Percentiles rank a stretch among this genome's conserved stretches.
phyloP scores from a whole-genome alignment of 2,888 invertebrate species.

The Nycteola revayana region DNA sequence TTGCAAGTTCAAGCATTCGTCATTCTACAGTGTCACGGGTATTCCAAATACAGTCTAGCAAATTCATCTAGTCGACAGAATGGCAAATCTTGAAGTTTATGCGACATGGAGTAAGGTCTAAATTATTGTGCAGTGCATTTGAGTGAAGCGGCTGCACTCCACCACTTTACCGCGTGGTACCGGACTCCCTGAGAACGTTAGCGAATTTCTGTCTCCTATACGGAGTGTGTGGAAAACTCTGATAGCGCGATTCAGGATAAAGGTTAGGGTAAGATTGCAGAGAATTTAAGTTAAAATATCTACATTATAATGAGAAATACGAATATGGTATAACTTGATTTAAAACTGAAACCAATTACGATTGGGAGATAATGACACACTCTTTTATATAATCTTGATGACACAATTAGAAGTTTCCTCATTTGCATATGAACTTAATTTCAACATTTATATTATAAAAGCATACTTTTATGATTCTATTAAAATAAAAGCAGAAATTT shows the following conservation, averaged over 20 bases:
- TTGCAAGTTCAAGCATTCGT: conserved; percentile 68
- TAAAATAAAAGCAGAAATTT: too few relatives aligned
- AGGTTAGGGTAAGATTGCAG: conserved; percentile 14
- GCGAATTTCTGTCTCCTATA: conserved; percentile 27
- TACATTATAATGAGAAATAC: too few relatives aligned
- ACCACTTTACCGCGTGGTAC: conserved; percentile 35
- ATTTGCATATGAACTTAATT: too few relatives aligned
- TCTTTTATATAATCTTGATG: too few relatives aligned
- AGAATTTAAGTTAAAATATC: not conserved
- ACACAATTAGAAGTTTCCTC: too few relatives aligned
- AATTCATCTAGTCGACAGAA: conserved; percentile 72
- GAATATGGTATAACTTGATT: too few relatives aligned
- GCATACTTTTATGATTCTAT: too few relatives aligned
- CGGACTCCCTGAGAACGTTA: conserved; percentile 20
- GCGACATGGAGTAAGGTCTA: conserved; percentile 43
- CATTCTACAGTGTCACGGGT: conserved; percentile 62
- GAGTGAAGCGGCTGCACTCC: conserved; percentile 47
- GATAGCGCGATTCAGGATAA: conserved; percentile 55
- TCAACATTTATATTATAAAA: too few relatives aligned
- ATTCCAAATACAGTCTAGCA: conserved; percentile 67
- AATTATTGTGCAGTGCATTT: conserved; percentile 53
- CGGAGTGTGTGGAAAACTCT: conserved; percentile 37
- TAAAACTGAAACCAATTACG: too few relatives aligned
- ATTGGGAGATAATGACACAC: too few relatives aligned
- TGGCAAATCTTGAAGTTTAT: conserved; percentile 72